These are phyloP conservation scores for Pogonus chalceus DNA, from an alignment of 1,140 invertebrate genomes.

Conservation along the genomic window DNA sequence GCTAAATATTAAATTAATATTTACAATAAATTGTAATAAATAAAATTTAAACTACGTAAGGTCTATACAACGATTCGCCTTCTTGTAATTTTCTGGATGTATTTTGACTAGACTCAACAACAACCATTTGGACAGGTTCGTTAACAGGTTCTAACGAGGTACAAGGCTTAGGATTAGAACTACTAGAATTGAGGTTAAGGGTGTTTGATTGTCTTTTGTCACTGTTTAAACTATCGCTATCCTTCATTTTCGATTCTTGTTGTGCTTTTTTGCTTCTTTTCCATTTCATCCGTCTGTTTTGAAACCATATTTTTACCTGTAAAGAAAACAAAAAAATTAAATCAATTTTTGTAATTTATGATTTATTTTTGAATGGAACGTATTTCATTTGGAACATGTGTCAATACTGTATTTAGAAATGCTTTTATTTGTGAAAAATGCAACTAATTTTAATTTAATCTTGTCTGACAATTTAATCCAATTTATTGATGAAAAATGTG, in stretches of 20 bases:
- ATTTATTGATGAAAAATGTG: conserved; percentile 5
- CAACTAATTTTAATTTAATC: conserved; percentile 5
- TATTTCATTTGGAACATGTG: neutral
- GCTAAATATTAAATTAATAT: too few species aligned
- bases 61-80: conserved; percentile 31
- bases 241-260: conserved; percentile 52
- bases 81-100: conserved; percentile 20
- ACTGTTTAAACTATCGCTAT: conserved; percentile 14
- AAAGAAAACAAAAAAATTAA: conserved; percentile 22
- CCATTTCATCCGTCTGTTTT: conserved; percentile 93
- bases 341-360: conserved; percentile 8
- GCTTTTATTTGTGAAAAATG: conserved; percentile 3
- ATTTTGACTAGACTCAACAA: conserved; percentile 7
- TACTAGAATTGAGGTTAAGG: conserved; percentile 3
- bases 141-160: neutral
- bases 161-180: neutral
- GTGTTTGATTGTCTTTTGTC: conserved; percentile 12
- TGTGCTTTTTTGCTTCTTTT: conserved; percentile 90
- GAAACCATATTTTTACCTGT: conserved; percentile 94
- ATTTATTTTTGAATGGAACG: neutral
- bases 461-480: conserved; percentile 6
- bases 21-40: neutral
- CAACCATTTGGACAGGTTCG: neutral
- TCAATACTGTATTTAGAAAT: neutral
- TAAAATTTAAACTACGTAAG: conserved; percentile 31